Base-by-base conservation (phyloP, 2,113 vertebrate species). In the Lota lota region DNA sequence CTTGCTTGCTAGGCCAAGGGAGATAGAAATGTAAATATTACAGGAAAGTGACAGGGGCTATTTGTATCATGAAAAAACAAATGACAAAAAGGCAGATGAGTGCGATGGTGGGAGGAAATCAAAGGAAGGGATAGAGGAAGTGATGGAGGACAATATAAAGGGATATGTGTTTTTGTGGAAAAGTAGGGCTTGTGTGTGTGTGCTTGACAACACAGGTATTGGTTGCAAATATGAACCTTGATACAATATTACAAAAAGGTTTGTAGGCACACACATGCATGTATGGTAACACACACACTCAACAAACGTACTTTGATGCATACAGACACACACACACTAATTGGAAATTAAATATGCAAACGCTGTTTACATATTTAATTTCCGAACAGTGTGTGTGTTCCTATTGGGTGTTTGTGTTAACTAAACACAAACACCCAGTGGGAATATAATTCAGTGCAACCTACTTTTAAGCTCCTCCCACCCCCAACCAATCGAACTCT, bases 151-250 rank as follows among this genome's bases (percentile, higher is more conserved):
- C 22, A 1, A 3, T 16, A 10, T 59, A 21, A 20, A 7, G 21
- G n/a, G 21, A 19, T 24, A 17, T 17, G 14, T 14, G 19, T 5
- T 33, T 33, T 33, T 33, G 28, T 33, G 28, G 4, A 33, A 33
- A 33, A 33, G 2, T 33, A 33, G 28, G 28, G n/a, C n/a, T 19
- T 71, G 22, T 21, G 28, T 4, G 4, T 16, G 14, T 61, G 0
- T 1, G 51, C 47, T 72, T 47, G 70, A 63, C 15, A 62, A 33
- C 28, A 33, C 22, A 54, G 12, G 33, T 18, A 18, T 40, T 40
- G 28, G 47, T 54, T 66, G 56, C 20, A 59, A 62, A 69, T 4
- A 17, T 68, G 54, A 11, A 1, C 67, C 68, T 22, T n/a, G 14
- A 51, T 18, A 10, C 62, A 59, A 20, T 67, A 22, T 17, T 4